Evolutionary conservation across 2,113 vertebrate genomes (phyloP).

Genomic region (Urocitellus parryii): DNA sequence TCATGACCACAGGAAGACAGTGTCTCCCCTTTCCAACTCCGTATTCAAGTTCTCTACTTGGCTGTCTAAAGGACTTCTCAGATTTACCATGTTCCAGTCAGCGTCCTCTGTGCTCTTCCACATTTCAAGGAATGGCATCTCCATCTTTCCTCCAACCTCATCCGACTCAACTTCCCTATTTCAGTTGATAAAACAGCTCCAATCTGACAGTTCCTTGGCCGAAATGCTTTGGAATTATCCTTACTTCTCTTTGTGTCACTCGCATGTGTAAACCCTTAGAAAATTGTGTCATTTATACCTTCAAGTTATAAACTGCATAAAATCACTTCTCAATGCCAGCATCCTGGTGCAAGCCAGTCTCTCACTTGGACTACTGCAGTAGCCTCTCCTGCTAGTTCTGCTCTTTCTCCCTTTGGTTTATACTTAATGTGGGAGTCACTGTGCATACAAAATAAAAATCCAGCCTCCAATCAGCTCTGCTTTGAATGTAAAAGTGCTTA

Average conservation of each 20-base stretch:
- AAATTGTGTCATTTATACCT: not conserved
- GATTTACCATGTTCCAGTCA: accelerated
- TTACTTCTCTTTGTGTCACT: not conserved
- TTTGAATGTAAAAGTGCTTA: not conserved
- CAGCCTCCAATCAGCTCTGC: not conserved
- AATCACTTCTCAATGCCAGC: not conserved
- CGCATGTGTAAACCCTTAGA: not conserved
- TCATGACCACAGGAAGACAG: not conserved
- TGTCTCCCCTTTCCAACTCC: not conserved
- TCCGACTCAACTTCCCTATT: not conserved
- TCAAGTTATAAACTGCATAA: not conserved
- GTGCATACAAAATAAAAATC: not conserved
- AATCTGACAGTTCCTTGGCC: not conserved
- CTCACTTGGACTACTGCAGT: not conserved
- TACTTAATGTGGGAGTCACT: not conserved
- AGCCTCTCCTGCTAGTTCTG: not conserved
- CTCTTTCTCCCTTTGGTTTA: not conserved
- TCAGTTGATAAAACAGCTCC: not conserved
- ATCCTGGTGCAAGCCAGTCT: not conserved
- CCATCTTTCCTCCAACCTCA: not conserved
- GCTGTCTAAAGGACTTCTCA: not conserved
- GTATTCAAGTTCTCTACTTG: not conserved
- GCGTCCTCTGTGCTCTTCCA: not conserved
- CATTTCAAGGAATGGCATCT: not conserved
- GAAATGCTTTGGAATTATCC: not conserved